Base-by-base conservation (phyloP, 2,797 vertebrate species). In the Cryptoprocta ferox region DNA sequence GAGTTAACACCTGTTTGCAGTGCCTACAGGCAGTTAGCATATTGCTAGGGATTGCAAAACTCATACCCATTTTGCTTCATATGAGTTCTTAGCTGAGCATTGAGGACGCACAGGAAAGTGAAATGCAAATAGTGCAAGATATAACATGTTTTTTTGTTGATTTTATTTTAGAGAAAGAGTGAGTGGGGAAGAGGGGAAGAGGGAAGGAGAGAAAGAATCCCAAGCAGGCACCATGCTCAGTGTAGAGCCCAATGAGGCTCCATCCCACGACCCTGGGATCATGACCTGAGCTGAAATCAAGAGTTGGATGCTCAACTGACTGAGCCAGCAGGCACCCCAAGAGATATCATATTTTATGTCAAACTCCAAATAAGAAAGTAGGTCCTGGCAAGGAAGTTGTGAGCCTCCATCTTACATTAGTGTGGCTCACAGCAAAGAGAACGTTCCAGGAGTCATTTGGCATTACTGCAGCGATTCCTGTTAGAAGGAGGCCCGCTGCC, bases 391-490 rank as follows among this genome's bases (percentile, higher is more conserved):
- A 35, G 48, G 65, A 21, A 32, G 5, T 70, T 37, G 24, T 86
- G 59, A 71, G 13, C 48, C 12, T 81, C 90, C 35, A 42, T 91
- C 66, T 65, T 13, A 1, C 42, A 53, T 12, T 42, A 50, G 37
- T 61, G 35, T 70, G 32, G 14, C 65, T 48, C 21, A 66, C 10
- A 93, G 42, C 35, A 26, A 14, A 79, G 61, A 89, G 48, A 84
- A 15, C 50, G 14, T 89, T 87, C 59, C 26, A 84, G 79, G 32
- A 91, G 71, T 89, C 78, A 30, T 86, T 87, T 96, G 92, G 50
- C 68, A 59, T 73, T 53, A 56, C 16, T 94, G 30, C 35, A 59
- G 42, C n/a, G 11, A 68, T 59, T 45, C n/a, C 53, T 89, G 10
- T 79, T 48, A 68, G 61, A 10, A 53, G 53, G 56, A 70, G 85